Percentiles rank a stretch among this genome's conserved stretches.
Conservation (phyloP, 2,113 vertebrate species). For the Camelus dromedarius region DNA sequence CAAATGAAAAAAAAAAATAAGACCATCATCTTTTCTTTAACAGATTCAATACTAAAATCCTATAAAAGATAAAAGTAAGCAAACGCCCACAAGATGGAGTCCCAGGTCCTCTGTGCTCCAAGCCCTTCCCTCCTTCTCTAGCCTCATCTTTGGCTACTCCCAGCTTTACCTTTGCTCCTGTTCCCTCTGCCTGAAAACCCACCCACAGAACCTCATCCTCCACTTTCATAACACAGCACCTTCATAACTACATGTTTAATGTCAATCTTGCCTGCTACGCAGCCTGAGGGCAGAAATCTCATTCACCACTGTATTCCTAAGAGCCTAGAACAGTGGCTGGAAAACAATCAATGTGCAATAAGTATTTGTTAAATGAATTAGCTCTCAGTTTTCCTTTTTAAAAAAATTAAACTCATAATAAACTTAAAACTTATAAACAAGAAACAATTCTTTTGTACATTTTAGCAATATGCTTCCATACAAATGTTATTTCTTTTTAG, state of each 20-base stretch:
- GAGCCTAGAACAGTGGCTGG: not conserved
- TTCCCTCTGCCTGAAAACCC: not conserved
- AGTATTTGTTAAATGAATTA: conserved; percentile 27
- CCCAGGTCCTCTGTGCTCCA: not conserved
- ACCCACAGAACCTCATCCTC: not conserved
- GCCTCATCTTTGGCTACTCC: not conserved
- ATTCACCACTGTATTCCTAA: not conserved
- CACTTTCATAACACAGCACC: not conserved
- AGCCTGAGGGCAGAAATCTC: not conserved
- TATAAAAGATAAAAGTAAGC: conserved; percentile 19
- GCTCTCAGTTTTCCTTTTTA: conserved; percentile 32
- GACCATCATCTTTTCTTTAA: not conserved
- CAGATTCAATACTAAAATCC: conserved; percentile 8
- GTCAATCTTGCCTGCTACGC: not conserved
- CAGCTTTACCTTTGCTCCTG: not conserved
- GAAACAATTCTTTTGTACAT: not conserved
- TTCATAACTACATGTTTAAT: not conserved
- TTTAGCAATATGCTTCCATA: not conserved
- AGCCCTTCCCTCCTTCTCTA: not conserved
- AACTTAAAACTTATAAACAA: conserved; percentile 28
- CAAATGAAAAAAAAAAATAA: not conserved
- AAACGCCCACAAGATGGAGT: not conserved
- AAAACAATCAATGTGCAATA: not conserved
- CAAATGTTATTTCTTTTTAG: not conserved
- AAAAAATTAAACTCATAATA: conserved; percentile 32